Evolutionary conservation across 2,888 invertebrate genomes (phyloP), one percentile per base, ranked within the genome.

Genomic region (Drosophila monieri): DNA sequence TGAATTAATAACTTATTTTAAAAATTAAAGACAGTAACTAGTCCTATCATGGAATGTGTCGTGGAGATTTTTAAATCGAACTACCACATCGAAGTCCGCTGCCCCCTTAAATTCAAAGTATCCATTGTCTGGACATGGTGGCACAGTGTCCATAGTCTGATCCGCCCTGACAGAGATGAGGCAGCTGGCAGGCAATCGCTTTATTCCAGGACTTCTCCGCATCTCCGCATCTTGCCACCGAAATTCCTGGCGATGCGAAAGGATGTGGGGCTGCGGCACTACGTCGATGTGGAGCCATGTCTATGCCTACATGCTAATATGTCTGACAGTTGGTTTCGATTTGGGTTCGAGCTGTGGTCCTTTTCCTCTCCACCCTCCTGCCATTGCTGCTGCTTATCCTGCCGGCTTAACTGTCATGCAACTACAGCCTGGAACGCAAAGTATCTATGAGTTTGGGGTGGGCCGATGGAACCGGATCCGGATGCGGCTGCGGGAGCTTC

Each of bases 341-440:
- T 76, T 76, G 67, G 65, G 71, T 64, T 39, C 37, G 27, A 54
- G 41, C 14, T 25, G 32, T 6, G 32, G 35, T 27, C 49, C 43
- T 60, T 30, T 35, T 6, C 23, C 32, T 18, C 35, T 35, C n/a
- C 35, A 0, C 0, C n/a, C n/a, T n/a, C 35, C 6, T 2, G 2
- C 41, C 39, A 23, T 32, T 30, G 51, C 57, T 41, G 43, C 53
- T 59, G 74, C 85, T 86, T 84, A 80, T 80, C 80, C 87, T 77
- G 75, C 64, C 70, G 68, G 87, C 81, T 81, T 81, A 87, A 80
- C 87, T 87, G 81, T 81, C 81, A 81, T 87, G 88, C 88, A 78
- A 87, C 88, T 85, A 69, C 68, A 65, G 72, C 52, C 68, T 64
- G 80, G 59, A 72, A 68, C 69, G 74, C 69, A 67, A 74, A 85